Percentiles rank a stretch among this genome's conserved stretches.
phyloP scores from a whole-genome alignment of 2,888 invertebrate species.

The Cerceris ruficornis region DNA sequence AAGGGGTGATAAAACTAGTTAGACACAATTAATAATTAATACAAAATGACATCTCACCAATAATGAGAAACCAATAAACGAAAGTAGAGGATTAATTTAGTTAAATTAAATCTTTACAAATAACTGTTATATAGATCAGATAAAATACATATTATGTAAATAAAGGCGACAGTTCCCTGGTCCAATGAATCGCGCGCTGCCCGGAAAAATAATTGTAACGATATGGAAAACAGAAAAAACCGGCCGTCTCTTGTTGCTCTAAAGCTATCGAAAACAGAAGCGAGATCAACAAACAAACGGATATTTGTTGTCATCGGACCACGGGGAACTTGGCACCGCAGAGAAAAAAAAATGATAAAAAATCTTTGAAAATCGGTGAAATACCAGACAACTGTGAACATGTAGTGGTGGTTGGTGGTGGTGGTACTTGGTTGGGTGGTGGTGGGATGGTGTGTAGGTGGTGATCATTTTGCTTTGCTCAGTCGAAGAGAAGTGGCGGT shows the following conservation, averaged over 20 bases:
- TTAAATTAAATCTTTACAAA: slow-evolving; percentile 67
- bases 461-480: slow-evolving; percentile 81
- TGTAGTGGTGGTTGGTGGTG: slow-evolving; percentile 80
- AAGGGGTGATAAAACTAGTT: slow-evolving; percentile 76
- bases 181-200: slow-evolving; percentile 37
- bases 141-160: slow-evolving; percentile 50
- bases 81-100: slow-evolving; percentile 70
- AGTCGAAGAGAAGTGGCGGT: slow-evolving; percentile 79
- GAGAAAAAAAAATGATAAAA: slow-evolving; percentile 62
- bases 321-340: slow-evolving; percentile 43
- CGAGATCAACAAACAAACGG: not conserved
- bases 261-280: not conserved
- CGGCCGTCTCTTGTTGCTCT: not conserved
- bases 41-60: slow-evolving; percentile 76
- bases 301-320: slow-evolving; percentile 44
- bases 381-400: slow-evolving; percentile 81
- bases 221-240: slow-evolving; percentile 14
- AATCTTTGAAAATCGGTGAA: slow-evolving; percentile 80
- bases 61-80: slow-evolving; percentile 73
- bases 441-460: slow-evolving; percentile 81
- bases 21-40: slow-evolving; percentile 76
- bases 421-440: slow-evolving; percentile 79
- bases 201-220: slow-evolving; percentile 16
- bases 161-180: slow-evolving; percentile 47
- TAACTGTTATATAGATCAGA: slow-evolving; percentile 59